These are phyloP conservation scores for Spinibarbus caldwelli DNA, from an alignment of 2,797 vertebrate genomes.

Conservation along the genomic window DNA sequence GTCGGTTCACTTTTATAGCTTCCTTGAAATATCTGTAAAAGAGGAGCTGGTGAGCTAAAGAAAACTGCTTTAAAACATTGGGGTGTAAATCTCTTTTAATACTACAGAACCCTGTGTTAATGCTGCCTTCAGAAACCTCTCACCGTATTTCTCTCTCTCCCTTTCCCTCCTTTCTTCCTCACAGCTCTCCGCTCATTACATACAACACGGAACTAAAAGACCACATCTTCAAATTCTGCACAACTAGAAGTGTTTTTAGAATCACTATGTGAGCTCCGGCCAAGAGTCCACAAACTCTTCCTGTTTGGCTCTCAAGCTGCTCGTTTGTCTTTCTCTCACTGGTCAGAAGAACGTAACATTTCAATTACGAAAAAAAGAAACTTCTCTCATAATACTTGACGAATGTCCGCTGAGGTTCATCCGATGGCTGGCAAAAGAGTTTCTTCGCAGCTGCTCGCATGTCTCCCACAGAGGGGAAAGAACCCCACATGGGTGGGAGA, in stretches of 20 bases:
- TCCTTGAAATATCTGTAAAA: conserved; percentile 78
- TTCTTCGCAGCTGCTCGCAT: conserved; percentile 28
- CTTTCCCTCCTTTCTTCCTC: conserved; percentile 60
- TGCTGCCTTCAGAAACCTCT: conserved; percentile 71
- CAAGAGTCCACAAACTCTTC: conserved; percentile 62
- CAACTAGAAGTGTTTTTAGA: conserved; percentile 71
- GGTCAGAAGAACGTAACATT: conserved; percentile 56
- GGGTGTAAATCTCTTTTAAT: conserved; percentile 83
- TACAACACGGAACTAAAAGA: conserved; percentile 67
- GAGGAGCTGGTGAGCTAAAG: conserved; percentile 72
- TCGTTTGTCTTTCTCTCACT: conserved; percentile 86
- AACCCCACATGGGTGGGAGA: conserved; percentile 23
- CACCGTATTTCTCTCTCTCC: conserved; percentile 65
- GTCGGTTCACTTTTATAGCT: conserved; percentile 77
- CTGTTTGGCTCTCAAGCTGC: conserved; percentile 30
- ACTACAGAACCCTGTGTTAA: conserved; percentile 73
- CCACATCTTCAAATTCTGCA: conserved; percentile 76
- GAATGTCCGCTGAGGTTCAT: conserved; percentile 59
- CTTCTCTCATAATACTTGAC: conserved; percentile 31
- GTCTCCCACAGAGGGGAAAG: conserved; percentile 12
- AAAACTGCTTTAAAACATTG: conserved; percentile 71
- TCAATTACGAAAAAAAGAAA: conserved; percentile 31
- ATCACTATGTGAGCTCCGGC: not conserved
- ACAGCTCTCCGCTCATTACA: conserved; percentile 69
- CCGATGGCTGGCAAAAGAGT: conserved; percentile 38